phyloP scores from a whole-genome alignment of 2,888 invertebrate genomes.

The Nomada fucata region DNA sequence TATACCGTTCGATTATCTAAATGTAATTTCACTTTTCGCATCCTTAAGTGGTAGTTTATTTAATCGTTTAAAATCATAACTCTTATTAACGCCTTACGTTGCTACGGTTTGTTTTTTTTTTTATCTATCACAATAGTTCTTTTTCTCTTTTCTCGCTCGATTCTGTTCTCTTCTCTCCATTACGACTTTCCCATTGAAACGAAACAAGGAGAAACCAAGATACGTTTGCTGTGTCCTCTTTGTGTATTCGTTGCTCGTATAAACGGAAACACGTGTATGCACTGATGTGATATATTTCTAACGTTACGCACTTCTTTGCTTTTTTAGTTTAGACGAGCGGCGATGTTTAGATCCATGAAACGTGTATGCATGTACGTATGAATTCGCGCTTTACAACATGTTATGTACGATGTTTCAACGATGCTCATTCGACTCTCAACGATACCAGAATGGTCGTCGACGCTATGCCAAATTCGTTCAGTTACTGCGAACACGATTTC shows the following conservation, averaged over 20 bases:
- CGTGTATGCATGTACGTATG: neutral
- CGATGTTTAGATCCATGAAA: neutral
- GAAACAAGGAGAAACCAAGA: neutral
- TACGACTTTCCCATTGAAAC: constrained; percentile 10
- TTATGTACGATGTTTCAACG: neutral
- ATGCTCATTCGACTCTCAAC: neutral
- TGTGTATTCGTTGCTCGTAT: neutral
- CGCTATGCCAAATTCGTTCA: neutral
- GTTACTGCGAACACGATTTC: neutral
- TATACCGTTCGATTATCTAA: neutral
- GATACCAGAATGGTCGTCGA: neutral
- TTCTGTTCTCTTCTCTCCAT: no score
- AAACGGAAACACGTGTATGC: constrained; percentile 4
- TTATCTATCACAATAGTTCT: constrained; percentile 44
- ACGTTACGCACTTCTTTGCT: neutral
- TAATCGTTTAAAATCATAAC: constrained; percentile 47
- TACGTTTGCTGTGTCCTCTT: neutral
- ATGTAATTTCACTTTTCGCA: neutral
- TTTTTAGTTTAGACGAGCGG: neutral
- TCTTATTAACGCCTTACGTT: constrained; percentile 39
- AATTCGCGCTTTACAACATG: constrained; percentile 6
- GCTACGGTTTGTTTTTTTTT: constrained; percentile 29
- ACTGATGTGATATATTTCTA: neutral
- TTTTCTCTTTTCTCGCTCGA: neutral
- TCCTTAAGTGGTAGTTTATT: constrained; percentile 37